Conservation (phyloP, 2,113 vertebrate species). For the Leucosticte australis region DNA sequence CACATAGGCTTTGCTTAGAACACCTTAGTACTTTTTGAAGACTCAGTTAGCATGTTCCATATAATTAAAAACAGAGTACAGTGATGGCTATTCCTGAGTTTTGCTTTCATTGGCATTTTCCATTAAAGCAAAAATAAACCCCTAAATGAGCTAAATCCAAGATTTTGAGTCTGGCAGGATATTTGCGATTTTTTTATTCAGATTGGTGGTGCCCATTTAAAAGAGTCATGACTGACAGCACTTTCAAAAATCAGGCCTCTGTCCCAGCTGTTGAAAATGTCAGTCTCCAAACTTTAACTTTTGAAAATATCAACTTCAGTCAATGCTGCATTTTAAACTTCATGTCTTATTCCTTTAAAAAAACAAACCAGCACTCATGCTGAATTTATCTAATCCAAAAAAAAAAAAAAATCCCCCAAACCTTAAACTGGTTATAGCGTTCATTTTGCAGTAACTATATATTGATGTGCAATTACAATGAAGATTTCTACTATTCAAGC, state of each 20-base stretch:
- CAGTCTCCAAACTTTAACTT: background rate
- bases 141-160: background rate
- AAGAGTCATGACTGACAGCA: background rate
- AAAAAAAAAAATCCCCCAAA: background rate
- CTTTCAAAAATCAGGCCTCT: background rate
- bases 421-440: background rate
- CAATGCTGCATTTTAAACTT: background rate
- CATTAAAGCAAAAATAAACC: background rate
- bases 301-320: background rate
- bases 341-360: background rate
- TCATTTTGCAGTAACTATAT: background rate
- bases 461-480: background rate
- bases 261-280: background rate
- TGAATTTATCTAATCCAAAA: background rate
- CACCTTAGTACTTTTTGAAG: background rate
- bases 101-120: background rate
- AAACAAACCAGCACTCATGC: background rate
- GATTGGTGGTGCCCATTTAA: background rate
- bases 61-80: background rate
- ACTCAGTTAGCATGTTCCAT: background rate
- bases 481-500: background rate
- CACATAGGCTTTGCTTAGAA: background rate
- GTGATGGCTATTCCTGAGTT: background rate
- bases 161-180: background rate
- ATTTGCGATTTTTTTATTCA: background rate